A percentile compares a stretch with the other conserved stretches of the same genome.
Conservation (phyloP, 1,140 invertebrate species). For the Aphaenogaster rudis region DNA sequence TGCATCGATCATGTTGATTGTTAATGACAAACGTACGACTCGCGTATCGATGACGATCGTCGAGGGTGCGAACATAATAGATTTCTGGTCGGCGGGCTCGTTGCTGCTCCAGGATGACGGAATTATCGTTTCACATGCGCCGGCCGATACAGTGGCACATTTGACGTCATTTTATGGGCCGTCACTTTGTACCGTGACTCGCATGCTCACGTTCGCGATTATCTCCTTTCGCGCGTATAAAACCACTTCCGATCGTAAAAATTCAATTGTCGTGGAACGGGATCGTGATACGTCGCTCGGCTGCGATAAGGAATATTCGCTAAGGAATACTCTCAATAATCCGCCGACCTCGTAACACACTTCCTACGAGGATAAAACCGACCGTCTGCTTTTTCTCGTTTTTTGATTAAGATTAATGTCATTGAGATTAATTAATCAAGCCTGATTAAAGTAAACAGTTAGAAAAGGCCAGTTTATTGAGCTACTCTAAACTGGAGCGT, state of each 20-base stretch:
- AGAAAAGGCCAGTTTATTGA: not conserved
- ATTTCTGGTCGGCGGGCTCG: not conserved
- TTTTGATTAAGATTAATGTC: too few relatives aligned
- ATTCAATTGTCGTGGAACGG: not conserved
- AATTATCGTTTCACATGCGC: constrained; percentile 23
- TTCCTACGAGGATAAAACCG: not conserved
- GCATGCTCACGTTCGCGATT: not conserved
- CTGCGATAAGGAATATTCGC: not conserved
- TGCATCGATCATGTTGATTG: not conserved
- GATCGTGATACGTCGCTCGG: not conserved
- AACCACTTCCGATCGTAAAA: constrained; percentile 28
- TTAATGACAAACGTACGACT: not conserved
- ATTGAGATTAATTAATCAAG: not conserved
- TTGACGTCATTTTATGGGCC: constrained; percentile 53
- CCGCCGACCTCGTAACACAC: not conserved
- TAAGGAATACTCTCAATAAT: not conserved
- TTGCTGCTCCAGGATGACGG: not conserved
- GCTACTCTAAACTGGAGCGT: too few relatives aligned
- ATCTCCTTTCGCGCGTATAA: constrained; percentile 20
- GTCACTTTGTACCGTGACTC: constrained; percentile 18
- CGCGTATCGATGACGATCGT: not conserved
- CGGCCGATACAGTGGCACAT: constrained; percentile 9
- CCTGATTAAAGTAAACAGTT: not conserved
- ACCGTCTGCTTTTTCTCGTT: not conserved
- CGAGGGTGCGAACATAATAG: not conserved